Base-by-base conservation (phyloP, 2,888 invertebrate genomes). In the Conomelus anceps region DNA sequence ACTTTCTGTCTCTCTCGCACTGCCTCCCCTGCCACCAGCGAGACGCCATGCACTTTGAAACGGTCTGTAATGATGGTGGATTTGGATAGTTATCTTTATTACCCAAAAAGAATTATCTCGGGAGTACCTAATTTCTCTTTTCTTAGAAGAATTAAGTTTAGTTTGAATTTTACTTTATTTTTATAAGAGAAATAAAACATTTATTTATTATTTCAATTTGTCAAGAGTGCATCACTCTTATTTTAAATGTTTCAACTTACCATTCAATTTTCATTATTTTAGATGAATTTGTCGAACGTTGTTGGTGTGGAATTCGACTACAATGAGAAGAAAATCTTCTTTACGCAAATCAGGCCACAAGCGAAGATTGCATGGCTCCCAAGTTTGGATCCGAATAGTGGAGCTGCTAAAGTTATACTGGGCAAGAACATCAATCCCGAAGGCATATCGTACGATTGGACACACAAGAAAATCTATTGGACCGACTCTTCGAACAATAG, bases 391-490 rank as follows among this genome's bases (percentile, higher is more conserved):
- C 97, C 97, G 0, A 95, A 95, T 0, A 93, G 94, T 1, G 93
- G 94, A 4, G 94, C 95, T 88, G 95, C 96, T 6, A 95, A 95
- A 86, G 96, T 95, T 89, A 95, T 98, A 0, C 95, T 97, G 34
- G 96, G 93, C 91, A 96, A 96, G 92, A 97, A 97, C 22, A 97
- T 98, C 90, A 98, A 98, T 93, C 98, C 98, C 0, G 98, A 98
- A 93, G 98, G 98, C 4, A 97, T 98, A 90, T 98, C 98, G 0
- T 98, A 98, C 92, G 99, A 99, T 93, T 99, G 99, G 99, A 98
- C 99, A 0, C 98, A 98, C 91, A 97, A 97, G 93, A 99, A 99
- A 93, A 96, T 99, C 63, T 99, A 99, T 93, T 99, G 99, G 98
- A 98, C 99, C 0, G 99, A 99, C 92, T 98, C 98, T 26, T 97